Conservation (phyloP, 2,888 invertebrate species). For the Schizotus pectinicornis region DNA sequence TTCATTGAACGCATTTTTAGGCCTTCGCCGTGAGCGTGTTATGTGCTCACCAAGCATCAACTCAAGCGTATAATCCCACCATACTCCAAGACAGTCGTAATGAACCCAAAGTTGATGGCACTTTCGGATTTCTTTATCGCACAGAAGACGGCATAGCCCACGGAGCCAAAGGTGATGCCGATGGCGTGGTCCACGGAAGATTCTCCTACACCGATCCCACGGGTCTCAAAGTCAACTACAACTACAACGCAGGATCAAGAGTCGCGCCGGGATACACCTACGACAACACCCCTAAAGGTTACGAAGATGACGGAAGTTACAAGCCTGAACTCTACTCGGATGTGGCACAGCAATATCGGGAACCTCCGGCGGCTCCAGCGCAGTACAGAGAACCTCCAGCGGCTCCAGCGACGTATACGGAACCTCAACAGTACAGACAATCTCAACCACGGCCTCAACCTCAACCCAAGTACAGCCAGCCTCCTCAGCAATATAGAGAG, state of each 20-base stretch:
- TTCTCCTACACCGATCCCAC: slow-evolving; percentile 59
- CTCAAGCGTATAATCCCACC: slow-evolving; percentile 46
- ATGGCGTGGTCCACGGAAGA: slow-evolving; percentile 54
- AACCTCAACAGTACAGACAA: slow-evolving; percentile 2
- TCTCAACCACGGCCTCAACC: slow-evolving; percentile 21
- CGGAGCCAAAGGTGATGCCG: slow-evolving; percentile 54
- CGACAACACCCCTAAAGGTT: slow-evolving; percentile 23
- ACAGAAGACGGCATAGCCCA: slow-evolving; percentile 58
- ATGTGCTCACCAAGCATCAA: slow-evolving; percentile 27
- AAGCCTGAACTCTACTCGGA: too few species aligned
- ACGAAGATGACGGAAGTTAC: too few species aligned
- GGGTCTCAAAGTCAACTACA: slow-evolving; percentile 56
- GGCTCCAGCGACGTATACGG: slow-evolving; percentile 4
- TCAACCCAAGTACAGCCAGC: slow-evolving; percentile 26
- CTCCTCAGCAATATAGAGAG: slow-evolving; percentile 30
- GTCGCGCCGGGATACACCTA: slow-evolving; percentile 45
- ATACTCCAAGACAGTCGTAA: slow-evolving; percentile 56
- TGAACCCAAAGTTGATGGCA: slow-evolving; percentile 55
- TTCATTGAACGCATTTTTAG: slow-evolving; percentile 28
- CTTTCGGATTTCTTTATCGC: slow-evolving; percentile 57
- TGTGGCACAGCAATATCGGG: slow-evolving; percentile 15
- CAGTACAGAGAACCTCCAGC: slow-evolving; percentile 23
- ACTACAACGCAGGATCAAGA: slow-evolving; percentile 56
- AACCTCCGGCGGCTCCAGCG: slow-evolving; percentile 15
- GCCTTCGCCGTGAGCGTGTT: slow-evolving; percentile 28